Conservation (phyloP, 2,113 vertebrate species). For the Cinclus mexicanus region DNA sequence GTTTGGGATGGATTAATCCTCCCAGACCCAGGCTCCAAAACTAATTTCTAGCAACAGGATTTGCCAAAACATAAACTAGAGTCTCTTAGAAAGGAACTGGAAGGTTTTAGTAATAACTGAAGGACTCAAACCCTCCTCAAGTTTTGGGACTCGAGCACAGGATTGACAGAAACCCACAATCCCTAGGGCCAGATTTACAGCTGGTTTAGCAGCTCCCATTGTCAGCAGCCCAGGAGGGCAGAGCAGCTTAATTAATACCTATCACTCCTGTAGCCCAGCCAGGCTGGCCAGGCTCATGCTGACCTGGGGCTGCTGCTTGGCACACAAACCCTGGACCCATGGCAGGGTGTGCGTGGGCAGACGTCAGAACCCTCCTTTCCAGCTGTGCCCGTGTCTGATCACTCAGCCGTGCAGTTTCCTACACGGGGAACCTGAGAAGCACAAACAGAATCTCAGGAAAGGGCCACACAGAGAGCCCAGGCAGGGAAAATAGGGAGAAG, state of each 20-base stretch:
- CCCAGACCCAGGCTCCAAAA: background rate
- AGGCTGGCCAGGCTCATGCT: background rate
- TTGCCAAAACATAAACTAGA: background rate
- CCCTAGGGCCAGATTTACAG: background rate
- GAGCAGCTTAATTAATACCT: background rate
- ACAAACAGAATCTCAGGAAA: fast-evolving
- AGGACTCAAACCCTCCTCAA: background rate
- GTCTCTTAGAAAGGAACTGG: background rate
- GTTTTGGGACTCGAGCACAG: background rate
- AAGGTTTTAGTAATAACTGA: background rate
- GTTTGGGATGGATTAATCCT: background rate
- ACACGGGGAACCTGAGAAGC: background rate
- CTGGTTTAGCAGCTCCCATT: background rate
- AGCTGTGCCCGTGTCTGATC: background rate
- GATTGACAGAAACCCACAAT: background rate
- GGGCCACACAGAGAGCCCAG: background rate
- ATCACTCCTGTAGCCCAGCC: background rate
- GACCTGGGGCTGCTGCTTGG: background rate
- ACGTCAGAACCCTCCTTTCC: conserved; percentile 5
- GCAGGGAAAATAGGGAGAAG: background rate
- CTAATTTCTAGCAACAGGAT: background rate
- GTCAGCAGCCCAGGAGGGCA: background rate
- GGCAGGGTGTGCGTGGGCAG: background rate
- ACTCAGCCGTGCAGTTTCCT: background rate
- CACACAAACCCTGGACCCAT: fast-evolving